Evolutionary conservation across 2,113 vertebrate species (phyloP), one percentile per base, ranked within the genome.

Genomic region (Gopherus evgoodei): DNA sequence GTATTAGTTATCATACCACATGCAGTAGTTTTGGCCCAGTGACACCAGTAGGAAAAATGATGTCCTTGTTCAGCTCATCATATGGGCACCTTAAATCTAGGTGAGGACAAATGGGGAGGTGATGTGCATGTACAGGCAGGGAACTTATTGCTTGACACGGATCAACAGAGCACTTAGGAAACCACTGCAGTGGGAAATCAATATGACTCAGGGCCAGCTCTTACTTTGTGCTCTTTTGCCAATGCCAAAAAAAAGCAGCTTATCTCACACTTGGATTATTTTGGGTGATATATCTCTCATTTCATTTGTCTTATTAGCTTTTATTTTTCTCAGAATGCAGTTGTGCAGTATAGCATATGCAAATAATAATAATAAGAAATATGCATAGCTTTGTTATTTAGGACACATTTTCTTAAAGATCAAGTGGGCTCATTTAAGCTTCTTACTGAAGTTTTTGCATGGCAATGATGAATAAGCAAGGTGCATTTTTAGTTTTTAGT

Each of bases 91-190:
- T 98, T 98, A 98, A 98, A 98, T 98, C 98, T 98, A 98, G 98
- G 98, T 98, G 98, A 98, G 98, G 98, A 98, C 98, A 98, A 98
- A 98, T 97, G 98, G 97, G 97, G 98, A 98, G 98, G 98, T 97
- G 98, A 98, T 98, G 98, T 97, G 98, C 98, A 97, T 98, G 98
- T 98, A 97, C 97, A 98, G 98, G 98, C 98, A 98, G 98, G 98
- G 98, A 98, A 98, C 98, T 98, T 98, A 98, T 98, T 98, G 98
- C 98, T 98, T 98, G 98, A 98, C 98, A 98, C 97, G 98, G 98
- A 98, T 98, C 98, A 98, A 96, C 98, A 98, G 98, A 98, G 98
- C 98, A 98, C 98, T 98, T 98, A 98, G 98, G 98, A 98, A 98
- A 98, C 98, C 98, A 98, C 97, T 98, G 98, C 98, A 97, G 98